A percentile compares a stretch with the other conserved stretches of the same genome.
Evolutionary conservation across 2,888 invertebrate species (phyloP).

Genomic region (Baronia brevicornis): DNA sequence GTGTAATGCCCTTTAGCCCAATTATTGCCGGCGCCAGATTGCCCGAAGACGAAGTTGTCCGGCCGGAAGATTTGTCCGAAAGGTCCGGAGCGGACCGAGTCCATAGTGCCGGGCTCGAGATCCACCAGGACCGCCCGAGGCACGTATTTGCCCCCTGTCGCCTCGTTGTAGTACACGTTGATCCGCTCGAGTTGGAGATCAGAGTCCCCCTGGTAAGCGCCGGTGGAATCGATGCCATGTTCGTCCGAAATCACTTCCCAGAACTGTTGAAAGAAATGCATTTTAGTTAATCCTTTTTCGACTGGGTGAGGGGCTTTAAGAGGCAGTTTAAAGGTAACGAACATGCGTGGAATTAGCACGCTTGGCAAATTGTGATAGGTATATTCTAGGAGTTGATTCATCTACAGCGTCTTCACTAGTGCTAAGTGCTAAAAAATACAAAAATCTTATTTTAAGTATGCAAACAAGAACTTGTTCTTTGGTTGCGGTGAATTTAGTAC

Average conservation of each 20-base stretch:
- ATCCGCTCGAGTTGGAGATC: constrained; percentile 84
- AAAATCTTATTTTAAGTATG: too few species aligned
- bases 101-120: constrained; percentile 73
- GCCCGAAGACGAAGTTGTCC: constrained; percentile 82
- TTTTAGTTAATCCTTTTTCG: too few species aligned
- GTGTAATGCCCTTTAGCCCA: constrained; percentile 82
- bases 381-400: too few species aligned
- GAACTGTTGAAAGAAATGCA: constrained; percentile 41
- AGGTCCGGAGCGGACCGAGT: constrained; percentile 80
- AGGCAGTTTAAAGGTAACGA: too few species aligned
- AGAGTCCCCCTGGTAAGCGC: constrained; percentile 78
- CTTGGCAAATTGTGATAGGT: too few species aligned
- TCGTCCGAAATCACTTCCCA: constrained; percentile 63
- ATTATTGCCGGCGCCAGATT: constrained; percentile 75
- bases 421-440: too few species aligned
- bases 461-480: too few species aligned
- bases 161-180: constrained; percentile 86
- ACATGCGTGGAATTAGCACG: too few species aligned
- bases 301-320: too few species aligned
- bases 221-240: constrained; percentile 55
- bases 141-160: constrained; percentile 66
- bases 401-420: too few species aligned
- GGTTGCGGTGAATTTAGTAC: too few species aligned
- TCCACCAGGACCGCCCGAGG: constrained; percentile 55
- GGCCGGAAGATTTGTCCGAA: constrained; percentile 83